Evolutionary conservation across 2,113 vertebrate species (phyloP), one percentile per base, ranked within the genome.

Genomic region (Macquaria australasica): DNA sequence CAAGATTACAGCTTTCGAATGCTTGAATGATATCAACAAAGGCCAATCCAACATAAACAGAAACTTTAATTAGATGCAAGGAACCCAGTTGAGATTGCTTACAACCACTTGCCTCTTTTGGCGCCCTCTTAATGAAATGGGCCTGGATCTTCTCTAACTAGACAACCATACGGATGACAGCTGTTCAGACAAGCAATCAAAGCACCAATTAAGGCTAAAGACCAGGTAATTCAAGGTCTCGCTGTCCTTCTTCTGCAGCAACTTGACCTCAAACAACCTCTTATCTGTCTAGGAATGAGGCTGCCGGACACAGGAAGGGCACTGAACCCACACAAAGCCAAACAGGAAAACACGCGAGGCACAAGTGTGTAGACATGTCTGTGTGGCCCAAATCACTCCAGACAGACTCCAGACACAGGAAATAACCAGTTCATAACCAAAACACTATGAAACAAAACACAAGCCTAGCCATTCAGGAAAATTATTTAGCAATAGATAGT

Each of bases 301-400:
- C 63, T 73, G 69, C 59, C 14, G 58, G 69, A 84, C 43, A 73
- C 81, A 86, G 83, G 68, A 87, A 87, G 58, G 48, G 64, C 51
- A 82, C 15, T 51, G 73, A 73, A 82, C 70, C 39, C 48, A n/a
- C 62, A n/a, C 21, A 55, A 79, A 83, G 63, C 58, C 69, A 86
- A 75, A 91, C 78, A 91, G 88, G 84, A 90, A 34, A 92, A 79
- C 71, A 66, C 43, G 55, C 21, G 18, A 43, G 0, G 0, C 58
- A 72, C 10, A 62, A 81, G 73, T 60, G 71, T 62, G 51, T 39
- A 37, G 43, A 41, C 14, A 20, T 21, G 9, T 45, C 37, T n/a
- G 10, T 21, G 62, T 25, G 67, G 41, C 31, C 72, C 53, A 59
- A 69, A 50, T 48, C 23, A 34, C 21, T 84, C n/a, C 66, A 81